Evolutionary conservation across 2,113 vertebrate species (phyloP).

Genomic region (Thamnophis sirtalis): DNA sequence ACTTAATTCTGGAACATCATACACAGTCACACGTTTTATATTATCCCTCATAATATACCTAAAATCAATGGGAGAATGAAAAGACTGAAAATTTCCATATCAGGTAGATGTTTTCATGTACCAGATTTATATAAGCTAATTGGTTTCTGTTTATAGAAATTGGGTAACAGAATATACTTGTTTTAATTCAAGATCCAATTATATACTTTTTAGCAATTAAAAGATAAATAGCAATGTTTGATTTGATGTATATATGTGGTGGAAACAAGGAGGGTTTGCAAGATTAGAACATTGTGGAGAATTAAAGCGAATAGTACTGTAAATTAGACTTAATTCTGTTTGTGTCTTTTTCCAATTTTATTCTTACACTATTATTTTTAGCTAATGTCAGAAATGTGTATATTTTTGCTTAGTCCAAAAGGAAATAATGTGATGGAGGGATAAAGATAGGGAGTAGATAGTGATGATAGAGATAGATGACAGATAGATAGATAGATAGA

Average conservation of each 20-base stretch:
- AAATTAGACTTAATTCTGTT: background rate
- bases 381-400: background rate
- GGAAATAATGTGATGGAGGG: background rate
- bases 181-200: background rate
- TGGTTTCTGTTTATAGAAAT: background rate
- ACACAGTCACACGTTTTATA: conserved; percentile 15
- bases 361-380: background rate
- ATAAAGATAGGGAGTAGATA: background rate
- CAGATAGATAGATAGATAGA: background rate
- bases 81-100: background rate
- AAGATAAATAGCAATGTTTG: background rate
- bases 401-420: background rate
- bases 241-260: background rate
- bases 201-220: background rate
- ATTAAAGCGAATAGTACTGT: background rate
- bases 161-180: background rate
- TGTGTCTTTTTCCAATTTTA: background rate
- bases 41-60: background rate
- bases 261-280: background rate
- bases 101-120: background rate
- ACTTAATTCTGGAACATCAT: conserved; percentile 17
- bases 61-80: background rate
- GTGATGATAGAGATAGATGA: too few relatives aligned
- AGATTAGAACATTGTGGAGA: background rate
- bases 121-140: background rate